These are phyloP conservation scores for Siniperca knerii DNA, from an alignment of 2,113 vertebrate genomes.

Conservation along the genomic window DNA sequence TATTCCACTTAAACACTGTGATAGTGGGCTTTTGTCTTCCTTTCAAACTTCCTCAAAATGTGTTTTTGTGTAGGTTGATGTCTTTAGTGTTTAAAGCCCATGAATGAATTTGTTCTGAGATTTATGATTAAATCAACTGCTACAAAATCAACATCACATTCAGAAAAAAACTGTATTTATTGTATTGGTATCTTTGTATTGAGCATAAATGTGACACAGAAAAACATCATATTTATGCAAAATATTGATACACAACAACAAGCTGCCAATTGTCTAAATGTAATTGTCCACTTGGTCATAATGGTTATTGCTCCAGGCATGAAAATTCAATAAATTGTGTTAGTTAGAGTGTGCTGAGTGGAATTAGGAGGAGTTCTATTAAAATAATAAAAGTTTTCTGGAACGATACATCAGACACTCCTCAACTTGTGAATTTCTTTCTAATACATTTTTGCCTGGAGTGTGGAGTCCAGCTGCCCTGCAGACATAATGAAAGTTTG, in stretches of 20 bases:
- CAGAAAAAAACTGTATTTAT: neutral
- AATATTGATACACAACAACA: neutral
- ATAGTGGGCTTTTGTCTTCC: conserved; percentile 9
- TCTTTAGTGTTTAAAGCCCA: neutral
- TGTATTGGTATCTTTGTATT: neutral
- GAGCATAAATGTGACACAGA: neutral
- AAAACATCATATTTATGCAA: neutral
- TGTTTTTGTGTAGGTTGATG: neutral
- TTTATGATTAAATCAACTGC: neutral
- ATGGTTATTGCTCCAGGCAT: neutral
- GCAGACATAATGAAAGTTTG: conserved; percentile 17
- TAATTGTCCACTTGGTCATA: neutral
- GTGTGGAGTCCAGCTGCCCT: conserved; percentile 15
- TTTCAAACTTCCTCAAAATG: conserved; percentile 3
- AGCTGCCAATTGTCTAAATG: neutral
- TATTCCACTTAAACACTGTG: conserved; percentile 1
- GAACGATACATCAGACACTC: conserved; percentile 17
- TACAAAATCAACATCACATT: neutral
- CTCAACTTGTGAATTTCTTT: conserved; percentile 20
- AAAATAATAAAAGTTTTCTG: conserved; percentile 30
- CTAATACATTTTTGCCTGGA: conserved; percentile 18
- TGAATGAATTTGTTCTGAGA: neutral
- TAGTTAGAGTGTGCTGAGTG: neutral
- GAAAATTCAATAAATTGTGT: conserved; percentile 5
- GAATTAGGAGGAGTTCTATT: neutral